phyloP scores from a whole-genome alignment of 2,888 invertebrate species.

The Diplazon laetatorius region DNA sequence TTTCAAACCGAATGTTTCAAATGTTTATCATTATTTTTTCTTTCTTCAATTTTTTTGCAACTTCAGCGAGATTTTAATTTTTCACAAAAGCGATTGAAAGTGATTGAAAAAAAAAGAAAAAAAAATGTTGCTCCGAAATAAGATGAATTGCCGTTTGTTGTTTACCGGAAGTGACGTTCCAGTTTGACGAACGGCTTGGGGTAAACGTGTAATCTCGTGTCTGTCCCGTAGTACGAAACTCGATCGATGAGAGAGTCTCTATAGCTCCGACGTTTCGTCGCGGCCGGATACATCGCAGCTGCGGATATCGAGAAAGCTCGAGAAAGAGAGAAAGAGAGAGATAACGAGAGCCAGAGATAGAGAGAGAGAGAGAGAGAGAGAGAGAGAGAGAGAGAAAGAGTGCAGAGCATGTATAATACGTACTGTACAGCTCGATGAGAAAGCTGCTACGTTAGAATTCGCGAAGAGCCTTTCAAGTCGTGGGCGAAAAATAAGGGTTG shows the following conservation, averaged over 20 bases:
- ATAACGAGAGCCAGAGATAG: slow-evolving; percentile 15
- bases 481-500: slow-evolving; percentile 26
- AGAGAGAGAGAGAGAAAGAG: slow-evolving; percentile 31
- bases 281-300: slow-evolving; percentile 25
- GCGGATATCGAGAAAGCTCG: slow-evolving; percentile 22
- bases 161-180: slow-evolving; percentile 50
- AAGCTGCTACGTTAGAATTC: slow-evolving; percentile 3
- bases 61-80: no score
- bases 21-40: no score
- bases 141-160: neutral
- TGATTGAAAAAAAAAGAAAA: neutral
- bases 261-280: slow-evolving; percentile 42
- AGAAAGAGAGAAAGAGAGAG: slow-evolving; percentile 53
- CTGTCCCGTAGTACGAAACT: slow-evolving; percentile 16
- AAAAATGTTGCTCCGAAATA: neutral
- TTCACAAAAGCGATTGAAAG: no score
- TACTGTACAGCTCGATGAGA: slow-evolving; percentile 9
- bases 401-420: slow-evolving; percentile 50
- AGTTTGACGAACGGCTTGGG: slow-evolving; percentile 41
- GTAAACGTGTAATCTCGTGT: slow-evolving; percentile 18
- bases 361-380: slow-evolving; percentile 53
- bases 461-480: slow-evolving; percentile 20
- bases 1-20: no score
- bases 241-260: slow-evolving; percentile 53
- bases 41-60: no score